Base-by-base conservation (phyloP, 2,113 vertebrate genomes). In the Heteronetta atricapilla region DNA sequence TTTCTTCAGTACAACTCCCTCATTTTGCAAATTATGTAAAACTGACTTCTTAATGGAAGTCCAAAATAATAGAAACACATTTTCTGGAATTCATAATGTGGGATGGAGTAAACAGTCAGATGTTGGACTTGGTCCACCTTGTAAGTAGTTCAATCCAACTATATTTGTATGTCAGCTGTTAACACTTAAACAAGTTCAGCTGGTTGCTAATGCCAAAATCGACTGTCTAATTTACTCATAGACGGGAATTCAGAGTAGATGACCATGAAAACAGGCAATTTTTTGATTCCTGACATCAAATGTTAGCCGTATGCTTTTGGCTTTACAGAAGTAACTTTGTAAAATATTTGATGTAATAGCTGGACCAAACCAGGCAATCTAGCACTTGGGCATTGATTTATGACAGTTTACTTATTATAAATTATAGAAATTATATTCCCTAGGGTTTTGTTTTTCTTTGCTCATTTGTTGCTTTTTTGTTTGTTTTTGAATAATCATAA, bases 51-150 rank as follows among this genome's bases (percentile, higher is more conserved):
- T 38, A 38, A 13, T 53, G 53, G 40, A 88, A 62, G 6, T 94
- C 34, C 19, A 60, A 86, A 88, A 72, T 72, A 72, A 66, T 16
- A 59, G 34, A 79, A 82, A 68, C n/a, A 2, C 4, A 21, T 31
- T 62, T 66, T 34, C 46, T 83, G 33, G 33, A 60, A 62, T 48
- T n/a, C 1, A 0, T 76, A 11, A 26, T 52, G 6, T 29, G 21
- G 12, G 36, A 34, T 56, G 33, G 34, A 64, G 33, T 66, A 84
- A 89, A 22, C 18, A 40, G 33, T 50, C 46, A 77, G 48, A 68
- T 67, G 18, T 58, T 92, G 48, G 25, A 23, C 26, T 77, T 9
- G 0, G 4, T 82, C 46, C 29, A 34, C 0, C 0, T 15, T 79
- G 58, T 68, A 60, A 80, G 64, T 59, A 33, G 33, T 83, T 87